Evolutionary conservation across 2,113 vertebrate genomes (phyloP).

Genomic region (Pluvianellus socialis): DNA sequence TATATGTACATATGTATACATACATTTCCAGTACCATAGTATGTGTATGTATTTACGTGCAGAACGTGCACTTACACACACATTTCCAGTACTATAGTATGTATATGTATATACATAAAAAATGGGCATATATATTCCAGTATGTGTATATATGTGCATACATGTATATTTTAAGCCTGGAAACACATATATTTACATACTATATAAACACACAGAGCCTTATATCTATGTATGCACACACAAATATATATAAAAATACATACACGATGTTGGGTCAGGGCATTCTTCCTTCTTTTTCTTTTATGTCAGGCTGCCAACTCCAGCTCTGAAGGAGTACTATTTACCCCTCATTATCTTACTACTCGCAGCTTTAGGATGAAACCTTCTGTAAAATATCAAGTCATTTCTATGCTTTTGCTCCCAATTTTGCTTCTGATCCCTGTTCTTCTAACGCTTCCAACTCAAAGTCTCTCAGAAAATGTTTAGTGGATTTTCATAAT

Average conservation of each 20-base stretch:
- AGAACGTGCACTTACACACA: too few species aligned
- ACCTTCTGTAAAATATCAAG: not conserved
- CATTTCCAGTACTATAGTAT: not conserved
- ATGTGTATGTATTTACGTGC: not conserved
- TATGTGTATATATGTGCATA: not conserved
- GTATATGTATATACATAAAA: not conserved
- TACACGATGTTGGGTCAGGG: not conserved
- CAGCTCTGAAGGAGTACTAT: not conserved
- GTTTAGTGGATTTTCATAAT: not conserved
- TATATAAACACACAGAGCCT: not conserved
- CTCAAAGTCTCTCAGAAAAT: not conserved
- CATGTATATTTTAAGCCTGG: not conserved
- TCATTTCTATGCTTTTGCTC: not conserved
- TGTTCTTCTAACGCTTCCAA: not conserved
- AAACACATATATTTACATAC: not conserved
- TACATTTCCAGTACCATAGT: not conserved
- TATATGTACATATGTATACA: not conserved
- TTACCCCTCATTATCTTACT: not conserved
- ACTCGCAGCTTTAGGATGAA: not conserved
- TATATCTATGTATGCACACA: not conserved
- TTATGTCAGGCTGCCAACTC: not conserved
- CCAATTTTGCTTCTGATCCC: not conserved
- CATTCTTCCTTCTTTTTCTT: not conserved
- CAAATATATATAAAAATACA: not conserved
- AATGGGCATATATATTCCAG: not conserved